Conservation (phyloP, 2,888 invertebrate genomes). For the Zygogramma bicolorata region DNA sequence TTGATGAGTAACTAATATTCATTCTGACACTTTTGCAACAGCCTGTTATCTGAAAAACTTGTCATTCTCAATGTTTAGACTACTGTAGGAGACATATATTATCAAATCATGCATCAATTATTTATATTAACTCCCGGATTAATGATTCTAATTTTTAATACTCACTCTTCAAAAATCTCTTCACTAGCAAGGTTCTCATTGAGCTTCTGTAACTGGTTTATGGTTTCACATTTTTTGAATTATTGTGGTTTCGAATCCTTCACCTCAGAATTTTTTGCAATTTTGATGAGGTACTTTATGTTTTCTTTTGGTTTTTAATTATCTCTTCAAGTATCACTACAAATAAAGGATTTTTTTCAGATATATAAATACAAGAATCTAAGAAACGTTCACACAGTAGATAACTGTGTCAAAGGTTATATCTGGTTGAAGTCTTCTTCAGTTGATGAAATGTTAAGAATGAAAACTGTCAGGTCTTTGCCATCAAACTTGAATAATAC, state of each 20-base stretch:
- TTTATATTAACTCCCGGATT: not conserved
- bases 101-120: not conserved
- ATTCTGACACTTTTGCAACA: not conserved
- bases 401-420: not conserved
- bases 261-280: not conserved
- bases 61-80: not conserved
- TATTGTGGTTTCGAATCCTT: not conserved
- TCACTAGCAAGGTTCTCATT: not conserved
- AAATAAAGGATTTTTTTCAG: not conserved
- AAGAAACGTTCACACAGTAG: not conserved
- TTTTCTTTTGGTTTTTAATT: not conserved
- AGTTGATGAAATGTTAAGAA: not conserved
- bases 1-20: not conserved
- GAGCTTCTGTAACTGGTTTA: not conserved
- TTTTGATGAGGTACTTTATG: not conserved
- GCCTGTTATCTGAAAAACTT: not conserved
- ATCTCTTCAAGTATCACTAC: not conserved
- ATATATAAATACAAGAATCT: not conserved
- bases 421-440: not conserved
- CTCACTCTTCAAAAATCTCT: not conserved
- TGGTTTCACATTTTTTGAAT: not conserved
- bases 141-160: not conserved
- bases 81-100: not conserved
- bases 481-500: not conserved
- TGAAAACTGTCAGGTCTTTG: not conserved